Evolutionary conservation across 2,113 vertebrate species (phyloP), one percentile per base, ranked within the genome.

Genomic region (Cyphomyrus discorhynchus): DNA sequence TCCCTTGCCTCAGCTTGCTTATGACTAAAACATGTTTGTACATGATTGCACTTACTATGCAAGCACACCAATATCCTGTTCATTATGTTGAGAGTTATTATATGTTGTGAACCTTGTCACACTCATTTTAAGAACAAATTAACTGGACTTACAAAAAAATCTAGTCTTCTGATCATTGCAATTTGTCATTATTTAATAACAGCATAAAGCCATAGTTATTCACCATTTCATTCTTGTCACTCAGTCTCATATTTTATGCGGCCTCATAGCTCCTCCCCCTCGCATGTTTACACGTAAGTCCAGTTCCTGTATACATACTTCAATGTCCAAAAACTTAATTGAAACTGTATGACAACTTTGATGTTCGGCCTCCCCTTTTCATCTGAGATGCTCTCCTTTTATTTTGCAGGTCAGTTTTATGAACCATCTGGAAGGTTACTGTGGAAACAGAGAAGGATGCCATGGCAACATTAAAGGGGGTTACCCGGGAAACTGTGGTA

Each of bases 401-500:
- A 35, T 86, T 83, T 66, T 89, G 39, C 66, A 24, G 94, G 94
- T 92, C 94, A 93, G 93, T 88, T 91, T 90, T 91, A 88, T 93
- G 95, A 97, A 97, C 94, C 96, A 96, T 97, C 95, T 96, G 96
- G 95, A 97, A 95, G 94, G 95, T 95, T 96, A 96, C 96, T 94
- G 94, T 91, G 91, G 95, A 96, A 96, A 97, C 93, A 87, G 92
- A 91, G 94, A 94, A 94, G 90, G 96, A 96, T 96, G 95, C 96
- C 97, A 97, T 96, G 97, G 97, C 94, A 97, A 97, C 97, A 95
- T 96, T 95, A 92, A 93, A 93, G 94, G 96, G 97, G 96, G 97
- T 99, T 98, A 97, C 98, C 97, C 96, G 94, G 98, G 98, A 98
- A 98, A 99, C 97, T 94, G 83, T 93, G 93, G 97, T 99, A 90